Evolutionary conservation across 1,140 invertebrate species (phyloP), one percentile per base, ranked within the genome.

Genomic region (Cydia amplana): DNA sequence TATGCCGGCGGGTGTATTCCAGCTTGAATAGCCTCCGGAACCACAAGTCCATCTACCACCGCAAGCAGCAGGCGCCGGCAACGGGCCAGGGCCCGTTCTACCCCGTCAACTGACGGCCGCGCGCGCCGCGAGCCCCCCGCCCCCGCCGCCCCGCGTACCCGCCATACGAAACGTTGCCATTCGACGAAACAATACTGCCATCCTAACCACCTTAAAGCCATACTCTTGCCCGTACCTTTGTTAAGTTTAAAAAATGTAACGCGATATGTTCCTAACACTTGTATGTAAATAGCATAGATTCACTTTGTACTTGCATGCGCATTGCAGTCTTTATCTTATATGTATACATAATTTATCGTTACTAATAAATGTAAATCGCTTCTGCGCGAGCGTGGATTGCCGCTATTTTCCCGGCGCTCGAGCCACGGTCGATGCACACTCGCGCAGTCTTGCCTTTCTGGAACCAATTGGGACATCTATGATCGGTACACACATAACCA

Each of bases 31-130:
- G 96, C 87, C 94, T 97, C 79, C 94, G 97, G 85, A 97, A 97
- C 94, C 97, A 97, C 94, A 97, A 97, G 95, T 97, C 96, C 92
- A 97, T 97, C 94, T 97, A 97, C 91, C 97, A 97, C 93, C 95
- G 96, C 87, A 95, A 95, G 88, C 94, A 94, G 89, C 94, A 93
- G 80, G 82, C 86, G 77, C 78, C 84, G 81, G 87, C 76, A 73
- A 72, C 80, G 75, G 87, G 82, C 85, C 91, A 74, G 87, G 90
- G 72, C 83, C 93, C 85, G 81, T 94, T 85, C 90, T 93, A 78
- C 93, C 93, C 84, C 80, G 94, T 93, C 93, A 94, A 88, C 86
- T 94, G 85, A 93, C 87, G 85, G 85, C 78, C 82, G 84, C 74
- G 80, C 76, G 78, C 60, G 18, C 72, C 74, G 75, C 55, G 74